These are phyloP conservation scores for Eulacestoma nigropectus DNA, from an alignment of 2,113 vertebrate genomes.

Conservation along the genomic window DNA sequence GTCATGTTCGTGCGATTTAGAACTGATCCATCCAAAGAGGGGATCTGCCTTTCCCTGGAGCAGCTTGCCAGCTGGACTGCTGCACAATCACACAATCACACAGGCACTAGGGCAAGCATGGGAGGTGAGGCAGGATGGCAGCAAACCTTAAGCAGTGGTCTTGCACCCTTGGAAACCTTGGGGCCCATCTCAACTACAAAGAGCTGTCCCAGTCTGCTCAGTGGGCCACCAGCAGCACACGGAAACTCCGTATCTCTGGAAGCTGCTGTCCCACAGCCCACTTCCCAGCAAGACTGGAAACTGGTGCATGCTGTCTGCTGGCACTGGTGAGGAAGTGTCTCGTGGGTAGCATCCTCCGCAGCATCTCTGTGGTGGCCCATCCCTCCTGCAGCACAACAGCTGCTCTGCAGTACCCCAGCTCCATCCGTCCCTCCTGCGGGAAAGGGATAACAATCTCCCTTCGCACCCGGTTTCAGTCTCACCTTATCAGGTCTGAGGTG, in stretches of 20 bases:
- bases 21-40: not conserved
- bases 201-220: accelerated
- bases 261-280: not conserved
- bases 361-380: not conserved
- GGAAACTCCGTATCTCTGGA: not conserved
- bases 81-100: not conserved
- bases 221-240: not conserved
- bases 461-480: not conserved
- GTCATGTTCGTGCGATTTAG: not conserved
- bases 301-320: not conserved
- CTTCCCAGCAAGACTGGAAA: not conserved
- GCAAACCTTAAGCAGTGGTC: not conserved
- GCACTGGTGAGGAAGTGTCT: not conserved
- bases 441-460: not conserved
- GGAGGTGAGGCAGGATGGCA: not conserved
- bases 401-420: accelerated
- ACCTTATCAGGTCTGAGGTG: not conserved
- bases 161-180: not conserved
- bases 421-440: accelerated
- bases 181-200: not conserved
- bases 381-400: not conserved
- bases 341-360: not conserved
- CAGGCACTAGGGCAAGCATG: not conserved
- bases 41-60: not conserved
- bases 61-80: not conserved